Conservation (phyloP, 2,113 vertebrate genomes). For the Nesogale talazaci region DNA sequence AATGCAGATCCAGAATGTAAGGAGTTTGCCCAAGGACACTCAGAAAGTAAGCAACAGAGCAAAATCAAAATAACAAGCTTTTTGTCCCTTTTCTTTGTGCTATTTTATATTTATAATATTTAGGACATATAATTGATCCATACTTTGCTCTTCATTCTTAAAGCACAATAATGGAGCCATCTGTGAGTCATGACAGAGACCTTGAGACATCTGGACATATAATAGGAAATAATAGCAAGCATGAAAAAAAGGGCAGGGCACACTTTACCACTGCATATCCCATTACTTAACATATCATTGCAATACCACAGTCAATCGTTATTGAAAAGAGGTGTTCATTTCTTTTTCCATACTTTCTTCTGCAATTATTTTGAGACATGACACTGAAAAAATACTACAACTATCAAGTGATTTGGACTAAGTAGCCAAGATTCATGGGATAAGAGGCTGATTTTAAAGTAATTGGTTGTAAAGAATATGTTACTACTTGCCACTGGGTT, state of each 20-base stretch:
- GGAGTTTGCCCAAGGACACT: background rate
- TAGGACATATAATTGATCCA: background rate
- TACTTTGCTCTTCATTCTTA: conserved; percentile 11
- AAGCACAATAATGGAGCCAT: background rate
- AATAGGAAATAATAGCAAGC: background rate
- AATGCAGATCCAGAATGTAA: conserved; percentile 10
- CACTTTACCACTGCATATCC: background rate
- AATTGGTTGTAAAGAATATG: background rate
- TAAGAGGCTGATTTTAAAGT: background rate
- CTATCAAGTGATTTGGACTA: background rate
- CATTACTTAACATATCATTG: background rate
- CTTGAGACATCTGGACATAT: background rate
- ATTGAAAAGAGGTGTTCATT: background rate
- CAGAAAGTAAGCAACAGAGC: background rate
- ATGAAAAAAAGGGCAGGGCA: background rate
- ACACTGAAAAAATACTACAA: conserved; percentile 26
- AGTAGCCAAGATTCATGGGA: background rate
- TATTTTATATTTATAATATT: background rate
- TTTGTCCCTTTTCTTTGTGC: background rate
- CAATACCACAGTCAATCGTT: background rate
- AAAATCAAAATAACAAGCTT: background rate
- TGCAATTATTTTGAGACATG: conserved; percentile 14
- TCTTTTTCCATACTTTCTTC: background rate
- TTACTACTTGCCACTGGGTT: background rate
- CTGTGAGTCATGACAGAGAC: background rate